A percentile compares a stretch with the other conserved stretches of the same genome.
These are phyloP conservation scores for Drosophila hamatofila DNA, from an alignment of 2,888 invertebrate genomes.

Conservation along the genomic window DNA sequence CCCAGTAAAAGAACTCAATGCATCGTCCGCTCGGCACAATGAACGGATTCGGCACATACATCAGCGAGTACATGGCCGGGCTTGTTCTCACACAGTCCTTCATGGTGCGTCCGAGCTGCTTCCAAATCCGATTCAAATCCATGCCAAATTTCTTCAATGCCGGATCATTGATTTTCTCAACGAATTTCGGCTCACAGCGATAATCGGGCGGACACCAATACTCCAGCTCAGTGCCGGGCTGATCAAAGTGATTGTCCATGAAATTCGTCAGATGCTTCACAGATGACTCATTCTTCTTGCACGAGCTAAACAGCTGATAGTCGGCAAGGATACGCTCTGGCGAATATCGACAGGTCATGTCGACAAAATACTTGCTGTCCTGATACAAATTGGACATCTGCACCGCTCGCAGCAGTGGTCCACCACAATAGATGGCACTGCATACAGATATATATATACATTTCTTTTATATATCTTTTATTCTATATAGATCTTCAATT, in stretches of 20 bases:
- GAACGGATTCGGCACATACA: slow-evolving; percentile 93
- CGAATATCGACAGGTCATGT: slow-evolving; percentile 91
- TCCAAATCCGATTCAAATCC: slow-evolving; percentile 91
- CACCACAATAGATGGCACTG: slow-evolving; percentile 93
- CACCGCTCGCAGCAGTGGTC: slow-evolving; percentile 91
- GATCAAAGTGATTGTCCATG: slow-evolving; percentile 60
- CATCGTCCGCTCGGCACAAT: slow-evolving; percentile 96
- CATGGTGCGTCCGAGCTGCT: slow-evolving; percentile 90
- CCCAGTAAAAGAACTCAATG: slow-evolving; percentile 97
- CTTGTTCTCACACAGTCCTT: slow-evolving; percentile 89
- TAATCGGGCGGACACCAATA: slow-evolving; percentile 55
- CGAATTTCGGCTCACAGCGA: slow-evolving; percentile 82
- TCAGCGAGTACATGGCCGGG: slow-evolving; percentile 92
- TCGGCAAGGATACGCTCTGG: slow-evolving; percentile 88
- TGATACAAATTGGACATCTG: slow-evolving; percentile 92
- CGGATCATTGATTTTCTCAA: slow-evolving; percentile 90
- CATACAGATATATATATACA: not conserved
- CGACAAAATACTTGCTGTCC: slow-evolving; percentile 96
- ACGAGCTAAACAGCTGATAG: slow-evolving; percentile 86
- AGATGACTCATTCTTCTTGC: slow-evolving; percentile 59
- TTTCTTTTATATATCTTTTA: not conserved
- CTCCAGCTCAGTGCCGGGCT: slow-evolving; percentile 45
- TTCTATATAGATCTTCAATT: not conserved
- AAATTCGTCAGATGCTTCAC: slow-evolving; percentile 47
- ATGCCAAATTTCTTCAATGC: slow-evolving; percentile 90